phyloP scores from a whole-genome alignment of 2,888 invertebrate species.

The Pammene fasciana region DNA sequence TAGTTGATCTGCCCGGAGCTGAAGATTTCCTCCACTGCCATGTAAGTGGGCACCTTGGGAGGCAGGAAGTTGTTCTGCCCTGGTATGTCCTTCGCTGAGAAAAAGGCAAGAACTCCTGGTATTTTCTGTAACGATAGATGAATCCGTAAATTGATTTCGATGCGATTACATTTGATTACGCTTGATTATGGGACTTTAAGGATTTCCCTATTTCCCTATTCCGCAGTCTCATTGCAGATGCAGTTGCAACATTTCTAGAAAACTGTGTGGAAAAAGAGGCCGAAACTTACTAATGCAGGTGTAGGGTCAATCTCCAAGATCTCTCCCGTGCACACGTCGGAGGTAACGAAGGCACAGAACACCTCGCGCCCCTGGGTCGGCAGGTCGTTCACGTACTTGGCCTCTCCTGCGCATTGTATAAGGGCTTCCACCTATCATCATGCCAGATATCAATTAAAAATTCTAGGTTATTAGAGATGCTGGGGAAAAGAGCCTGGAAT shows the following conservation, averaged over 20 bases:
- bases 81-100: slow-evolving; percentile 87
- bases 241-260: too few species aligned
- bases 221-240: too few species aligned
- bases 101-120: slow-evolving; percentile 86
- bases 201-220: too few species aligned
- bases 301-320: slow-evolving; percentile 84
- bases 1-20: slow-evolving; percentile 82
- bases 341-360: slow-evolving; percentile 86
- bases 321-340: slow-evolving; percentile 80
- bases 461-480: too few species aligned
- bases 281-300: slow-evolving; percentile 82
- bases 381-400: slow-evolving; percentile 85
- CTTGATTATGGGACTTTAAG: background rate
- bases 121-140: slow-evolving; percentile 73
- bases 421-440: slow-evolving; percentile 34
- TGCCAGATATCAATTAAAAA: background rate
- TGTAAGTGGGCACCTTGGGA: slow-evolving; percentile 47
- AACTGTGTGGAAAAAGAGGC: too few species aligned
- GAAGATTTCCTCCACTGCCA: slow-evolving; percentile 73
- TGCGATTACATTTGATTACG: background rate
- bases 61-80: slow-evolving; percentile 84
- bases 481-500: too few species aligned
- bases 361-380: slow-evolving; percentile 84
- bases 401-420: slow-evolving; percentile 86
- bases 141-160: background rate